These are phyloP conservation scores for Rhodophaea formosa DNA, from an alignment of 2,888 invertebrate genomes.

Conservation along the genomic window DNA sequence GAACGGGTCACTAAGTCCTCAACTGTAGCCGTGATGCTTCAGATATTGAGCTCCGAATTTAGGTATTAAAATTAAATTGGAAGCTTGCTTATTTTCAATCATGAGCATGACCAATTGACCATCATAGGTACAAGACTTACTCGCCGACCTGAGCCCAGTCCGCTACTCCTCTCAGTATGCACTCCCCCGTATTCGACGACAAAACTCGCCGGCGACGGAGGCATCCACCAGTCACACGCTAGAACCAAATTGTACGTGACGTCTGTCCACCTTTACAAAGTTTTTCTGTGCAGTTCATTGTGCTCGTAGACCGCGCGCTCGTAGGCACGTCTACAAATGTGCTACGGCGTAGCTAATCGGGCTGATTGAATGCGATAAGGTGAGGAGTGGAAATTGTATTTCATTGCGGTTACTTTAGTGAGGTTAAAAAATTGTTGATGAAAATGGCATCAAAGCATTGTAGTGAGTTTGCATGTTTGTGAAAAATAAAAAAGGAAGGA, in stretches of 20 bases:
- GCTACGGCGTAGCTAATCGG: constrained; percentile 17
- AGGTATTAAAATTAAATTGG: no score
- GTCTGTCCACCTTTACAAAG: constrained; percentile 26
- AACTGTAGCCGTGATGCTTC: no score
- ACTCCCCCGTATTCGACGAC: constrained; percentile 44
- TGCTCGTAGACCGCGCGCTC: constrained; percentile 13
- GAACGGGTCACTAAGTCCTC: no score
- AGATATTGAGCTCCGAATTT: no score
- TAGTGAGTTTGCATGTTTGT: no score
- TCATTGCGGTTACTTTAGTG: neutral
- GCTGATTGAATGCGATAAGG: constrained; percentile 15
- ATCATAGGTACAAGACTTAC: no score
- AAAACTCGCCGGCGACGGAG: constrained; percentile 50
- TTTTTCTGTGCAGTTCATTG: neutral
- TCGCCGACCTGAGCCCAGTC: no score
- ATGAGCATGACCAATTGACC: no score
- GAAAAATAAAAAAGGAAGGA: no score
- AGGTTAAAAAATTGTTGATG: neutral
- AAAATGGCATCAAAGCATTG: no score
- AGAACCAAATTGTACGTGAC: constrained; percentile 44
- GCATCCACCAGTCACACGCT: constrained; percentile 54
- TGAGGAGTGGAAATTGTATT: neutral
- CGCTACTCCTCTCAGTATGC: no score
- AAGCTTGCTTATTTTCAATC: no score
- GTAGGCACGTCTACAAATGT: constrained; percentile 10